A percentile compares a stretch with the other conserved stretches of the same genome.
These are phyloP conservation scores for Eilema griseolum DNA, from an alignment of 2,888 invertebrate species.

Conservation along the genomic window DNA sequence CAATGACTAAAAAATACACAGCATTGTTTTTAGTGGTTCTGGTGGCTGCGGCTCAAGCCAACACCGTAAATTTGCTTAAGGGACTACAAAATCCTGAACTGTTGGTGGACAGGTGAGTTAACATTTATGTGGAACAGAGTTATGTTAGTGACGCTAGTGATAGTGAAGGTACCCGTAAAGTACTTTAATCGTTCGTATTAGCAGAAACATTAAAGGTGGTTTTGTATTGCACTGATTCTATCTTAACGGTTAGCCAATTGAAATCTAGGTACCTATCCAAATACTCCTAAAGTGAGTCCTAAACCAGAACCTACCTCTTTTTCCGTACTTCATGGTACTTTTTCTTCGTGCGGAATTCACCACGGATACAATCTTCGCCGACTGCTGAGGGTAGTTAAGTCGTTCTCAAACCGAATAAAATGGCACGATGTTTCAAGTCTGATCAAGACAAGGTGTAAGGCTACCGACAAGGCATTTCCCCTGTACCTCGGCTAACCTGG, in stretches of 20 bases:
- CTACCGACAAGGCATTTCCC: too few relatives aligned
- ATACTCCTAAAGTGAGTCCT: neutral
- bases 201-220: too few relatives aligned
- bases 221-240: too few relatives aligned
- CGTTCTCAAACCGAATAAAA: too few relatives aligned
- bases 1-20: constrained; percentile 66
- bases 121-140: neutral
- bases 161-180: too few relatives aligned
- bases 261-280: neutral
- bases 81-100: constrained; percentile 39
- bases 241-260: neutral
- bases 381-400: too few relatives aligned
- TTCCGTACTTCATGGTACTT: neutral
- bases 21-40: constrained; percentile 62
- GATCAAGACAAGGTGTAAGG: too few relatives aligned
- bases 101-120: constrained; percentile 39
- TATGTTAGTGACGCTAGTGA: neutral
- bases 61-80: constrained; percentile 51
- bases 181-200: too few relatives aligned
- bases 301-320: neutral
- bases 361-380: too few relatives aligned
- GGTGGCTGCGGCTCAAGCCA: constrained; percentile 69
- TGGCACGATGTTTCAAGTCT: too few relatives aligned
- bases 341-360: too few relatives aligned
- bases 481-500: too few relatives aligned